Percentiles rank a stretch among this genome's conserved stretches.
Conservation (phyloP, 2,888 invertebrate species). For the Epinotia brunnichana region DNA sequence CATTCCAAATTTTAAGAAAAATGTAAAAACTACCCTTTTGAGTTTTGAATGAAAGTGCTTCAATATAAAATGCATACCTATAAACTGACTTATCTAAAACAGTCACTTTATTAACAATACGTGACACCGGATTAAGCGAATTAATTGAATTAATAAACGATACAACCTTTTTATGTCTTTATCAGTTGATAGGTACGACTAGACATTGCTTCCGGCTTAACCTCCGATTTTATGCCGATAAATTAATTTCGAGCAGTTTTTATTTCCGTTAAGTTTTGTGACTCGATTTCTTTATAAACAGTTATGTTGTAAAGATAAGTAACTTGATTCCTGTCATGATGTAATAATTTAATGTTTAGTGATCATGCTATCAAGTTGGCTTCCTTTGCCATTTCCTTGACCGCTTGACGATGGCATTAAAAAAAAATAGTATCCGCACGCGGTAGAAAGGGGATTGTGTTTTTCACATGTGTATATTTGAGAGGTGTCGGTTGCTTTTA, state of each 20-base stretch:
- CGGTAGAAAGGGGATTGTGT: too few species aligned
- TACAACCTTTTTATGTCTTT: conserved; percentile 34
- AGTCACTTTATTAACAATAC: background rate
- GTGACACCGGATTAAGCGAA: conserved; percentile 27
- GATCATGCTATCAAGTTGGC: conserved; percentile 15
- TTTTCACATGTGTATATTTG: too few species aligned
- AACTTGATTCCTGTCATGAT: conserved; percentile 20
- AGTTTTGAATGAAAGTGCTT: too few species aligned
- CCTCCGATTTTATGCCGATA: conserved; percentile 9
- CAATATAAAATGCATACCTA: background rate
- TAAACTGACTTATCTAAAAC: conserved; percentile 21
- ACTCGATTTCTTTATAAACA: conserved; percentile 18
- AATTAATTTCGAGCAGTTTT: conserved; percentile 30
- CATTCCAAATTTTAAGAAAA: too few species aligned
- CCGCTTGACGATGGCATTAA: background rate
- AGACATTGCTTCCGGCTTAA: conserved; percentile 31
- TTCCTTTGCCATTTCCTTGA: conserved; percentile 4
- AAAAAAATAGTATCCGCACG: background rate
- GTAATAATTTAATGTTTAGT: conserved; percentile 8
- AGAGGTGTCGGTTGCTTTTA: too few species aligned
- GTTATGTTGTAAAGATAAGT: conserved; percentile 25
- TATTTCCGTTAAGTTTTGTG: conserved; percentile 28
- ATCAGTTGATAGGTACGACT: conserved; percentile 25
- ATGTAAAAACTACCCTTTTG: too few species aligned
- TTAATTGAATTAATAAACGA: conserved; percentile 29